Evolutionary conservation across 1,140 invertebrate species (phyloP), one percentile per base, ranked within the genome.

Genomic region (Drosophila quadrilineata): DNA sequence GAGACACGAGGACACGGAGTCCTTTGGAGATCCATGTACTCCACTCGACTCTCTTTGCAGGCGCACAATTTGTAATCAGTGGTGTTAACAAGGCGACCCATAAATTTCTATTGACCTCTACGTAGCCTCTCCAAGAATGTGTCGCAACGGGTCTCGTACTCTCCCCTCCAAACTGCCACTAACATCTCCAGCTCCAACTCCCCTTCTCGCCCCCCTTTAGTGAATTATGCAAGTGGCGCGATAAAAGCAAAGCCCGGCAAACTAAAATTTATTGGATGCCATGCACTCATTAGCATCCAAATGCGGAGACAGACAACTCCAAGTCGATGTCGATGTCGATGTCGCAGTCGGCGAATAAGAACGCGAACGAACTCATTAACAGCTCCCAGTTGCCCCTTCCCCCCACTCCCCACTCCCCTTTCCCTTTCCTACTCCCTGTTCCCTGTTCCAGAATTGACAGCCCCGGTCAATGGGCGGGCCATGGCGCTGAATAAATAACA

Each of bases 191-290:
- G 52, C 71, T 52, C 57, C 62, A 67, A 66, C 54, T n/a, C n/a
- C n/a, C n/a, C n/a, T n/a, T n/a, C n/a, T n/a, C n/a, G n/a, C n/a
- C n/a, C n/a, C n/a, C n/a, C n/a, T n/a, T n/a, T 65, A 64, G 60
- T 84, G 73, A 82, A 84, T 82, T 82, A 82, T 82, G 77, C 77
- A 82, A 82, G 77, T 82, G 77, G 65, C 53, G 79, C 74, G 79
- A 85, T 85, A 85, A 85, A 85, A 85, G 79, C 74, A 77, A 79
- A 85, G 79, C 79, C 74, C 33, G 24, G 74, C 71, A 66, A 85
- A 85, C 79, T 85, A 85, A 85, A n/a, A 85, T 85, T 85, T 85
- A 85, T 85, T 85, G 79, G 76, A 79, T 85, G 79, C 74, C 75
- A 85, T 85, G 71, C 79, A 85, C 80, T 85, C 79, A 85, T 85